Evolutionary conservation across 2,797 vertebrate genomes (phyloP), one percentile per base, ranked within the genome.

Genomic region (Phalanger gymnotis): DNA sequence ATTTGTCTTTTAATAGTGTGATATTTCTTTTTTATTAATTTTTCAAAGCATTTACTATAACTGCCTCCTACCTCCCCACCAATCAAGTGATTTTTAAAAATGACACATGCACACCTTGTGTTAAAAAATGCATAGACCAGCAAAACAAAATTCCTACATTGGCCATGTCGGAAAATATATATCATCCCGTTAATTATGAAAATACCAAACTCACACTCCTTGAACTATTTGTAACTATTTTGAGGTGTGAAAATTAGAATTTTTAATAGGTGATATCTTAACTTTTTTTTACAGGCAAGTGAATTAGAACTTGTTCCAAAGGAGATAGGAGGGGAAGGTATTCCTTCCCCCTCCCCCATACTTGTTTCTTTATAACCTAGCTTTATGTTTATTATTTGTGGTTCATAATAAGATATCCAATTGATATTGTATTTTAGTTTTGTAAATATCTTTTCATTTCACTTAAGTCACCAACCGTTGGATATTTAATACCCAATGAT

Each of bases 381-480:
- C 31, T 47, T 87, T 87, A 87, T 87, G 10, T 13, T 54, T 57
- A 54, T 14, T 40, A 2, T 58, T 87, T 19, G 0, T 2, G 90
- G 66, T 81, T 92, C 52, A 56, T 93, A 31, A 11, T 34, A 52
- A 94, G 92, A 92, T 93, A 95, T 22, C 25, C 2, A 92, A 3
- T 28, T 40, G 3, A 4, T 0, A 56, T 92, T 58, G 89, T 52
- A 2, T 89, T 96, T 95, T 95, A 19, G 19, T 94, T 93, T 31
- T 55, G 0, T 56, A 81, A 40, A 90, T 47, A 53, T 90, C 6
- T 92, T 92, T 54, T 16, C 53, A 52, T 92, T 95, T 92, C 73
- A 73, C 90, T 81, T 55, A 52, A 54, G 54, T 51, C 27, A 94
- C 95, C 95, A 93, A 51, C 47, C 94, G 94, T 96, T 55, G 93